Base-by-base conservation (phyloP, 2,797 vertebrate species). In the Smutsia temminckii region DNA sequence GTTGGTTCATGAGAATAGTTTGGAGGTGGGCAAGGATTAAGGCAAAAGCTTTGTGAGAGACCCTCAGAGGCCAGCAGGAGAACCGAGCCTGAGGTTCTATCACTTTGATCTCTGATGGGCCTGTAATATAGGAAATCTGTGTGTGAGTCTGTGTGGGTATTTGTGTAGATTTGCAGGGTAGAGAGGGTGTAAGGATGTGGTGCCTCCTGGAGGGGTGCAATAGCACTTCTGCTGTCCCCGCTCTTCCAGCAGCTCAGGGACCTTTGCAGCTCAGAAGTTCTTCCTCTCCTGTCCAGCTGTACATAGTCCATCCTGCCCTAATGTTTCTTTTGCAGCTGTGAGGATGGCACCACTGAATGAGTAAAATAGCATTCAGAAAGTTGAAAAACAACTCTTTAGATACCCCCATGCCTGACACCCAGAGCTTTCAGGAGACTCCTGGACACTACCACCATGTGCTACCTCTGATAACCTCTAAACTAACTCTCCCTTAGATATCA, bases 151-250 rank as follows among this genome's bases (percentile, higher is more conserved):
- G 34, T 53, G 34, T 12, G 8, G 1, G 16, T 4, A 12, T 23
- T 85, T 74, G 51, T 61, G 78, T 84, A 85, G 72, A 63, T 88
- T 53, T 75, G 14, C 12, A 23, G 29, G 12, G 40, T 40, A 29
- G 63, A 29, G 34, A 57, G 37, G 12, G 8, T n/a, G 27, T 34
- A 42, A 59, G 29, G 1, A 51, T 3, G 29, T 8, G 53, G 7
- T 13, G 1, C n/a, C 79, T 34, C 53, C 14, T 13, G 27, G n/a
- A 80, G 40, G 84, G 78, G 80, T 71, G 66, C 29, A 37, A 85
- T 95, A 93, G 93, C 66, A 96, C 98, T 98, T 97, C 98, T 98
- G 95, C 97, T 97, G 98, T 1, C 77, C 46, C 34, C 13, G 55
- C 21, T 42, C 42, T 40, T 77, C 79, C n/a, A 21, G 7, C 6